These are phyloP conservation scores for Ceratina japonica DNA, from an alignment of 1,140 invertebrate species.

Conservation along the genomic window DNA sequence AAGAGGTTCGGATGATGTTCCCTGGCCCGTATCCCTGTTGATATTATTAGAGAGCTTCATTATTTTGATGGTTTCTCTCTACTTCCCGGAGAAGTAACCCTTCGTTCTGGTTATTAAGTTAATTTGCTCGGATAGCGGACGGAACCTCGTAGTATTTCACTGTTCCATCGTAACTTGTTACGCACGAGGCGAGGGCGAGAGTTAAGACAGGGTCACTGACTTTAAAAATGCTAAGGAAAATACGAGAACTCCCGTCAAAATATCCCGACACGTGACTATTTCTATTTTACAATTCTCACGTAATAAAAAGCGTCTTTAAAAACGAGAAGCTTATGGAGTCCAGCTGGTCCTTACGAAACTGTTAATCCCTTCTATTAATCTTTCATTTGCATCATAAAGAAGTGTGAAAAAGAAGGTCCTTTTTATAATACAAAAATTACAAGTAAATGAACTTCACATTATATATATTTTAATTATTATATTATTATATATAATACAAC, in stretches of 20 bases:
- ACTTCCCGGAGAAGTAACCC: background rate
- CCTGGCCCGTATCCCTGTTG: background rate
- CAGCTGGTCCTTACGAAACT: no score
- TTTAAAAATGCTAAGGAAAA: background rate
- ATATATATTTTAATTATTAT: no score
- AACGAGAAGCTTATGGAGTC: no score
- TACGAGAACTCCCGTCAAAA: background rate
- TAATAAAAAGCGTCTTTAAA: no score
- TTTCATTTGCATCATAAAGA: no score
- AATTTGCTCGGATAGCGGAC: background rate
- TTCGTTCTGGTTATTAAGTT: background rate
- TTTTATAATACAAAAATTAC: no score
- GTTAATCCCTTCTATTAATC: no score
- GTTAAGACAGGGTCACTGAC: background rate
- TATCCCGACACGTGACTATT: background rate
- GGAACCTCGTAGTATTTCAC: background rate
- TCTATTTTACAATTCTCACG: no score
- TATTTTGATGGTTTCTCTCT: conserved; percentile 2
- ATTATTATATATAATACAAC: no score
- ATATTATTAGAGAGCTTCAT: conserved; percentile 1
- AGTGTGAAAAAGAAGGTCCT: no score
- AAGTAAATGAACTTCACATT: no score
- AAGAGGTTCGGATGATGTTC: background rate
- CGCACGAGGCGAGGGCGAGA: background rate
- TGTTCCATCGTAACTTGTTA: background rate